Evolutionary conservation across 2,888 invertebrate genomes (phyloP).

Genomic region (Brachyptera risi): DNA sequence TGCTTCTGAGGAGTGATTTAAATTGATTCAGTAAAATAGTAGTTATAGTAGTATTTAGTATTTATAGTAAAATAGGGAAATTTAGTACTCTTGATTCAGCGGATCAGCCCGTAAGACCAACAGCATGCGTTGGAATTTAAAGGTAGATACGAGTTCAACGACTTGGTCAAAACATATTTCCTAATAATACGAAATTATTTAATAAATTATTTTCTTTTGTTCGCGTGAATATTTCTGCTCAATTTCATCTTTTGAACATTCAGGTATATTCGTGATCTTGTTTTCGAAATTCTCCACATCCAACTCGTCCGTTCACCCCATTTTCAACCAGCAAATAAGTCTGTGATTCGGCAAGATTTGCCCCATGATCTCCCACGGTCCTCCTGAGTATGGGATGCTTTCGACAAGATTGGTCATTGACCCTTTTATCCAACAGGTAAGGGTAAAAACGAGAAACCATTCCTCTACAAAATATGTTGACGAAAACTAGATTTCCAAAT

Average conservation of each 20-base stretch:
- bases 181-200: too few species aligned
- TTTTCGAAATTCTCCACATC: neutral
- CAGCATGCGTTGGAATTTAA: too few species aligned
- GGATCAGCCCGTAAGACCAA: too few species aligned
- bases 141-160: too few species aligned
- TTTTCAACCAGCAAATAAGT: neutral
- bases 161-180: too few species aligned
- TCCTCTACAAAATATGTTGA: conserved; percentile 12
- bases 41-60: too few species aligned
- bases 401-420: conserved; percentile 10
- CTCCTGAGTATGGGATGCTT: neutral
- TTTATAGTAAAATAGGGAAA: too few species aligned
- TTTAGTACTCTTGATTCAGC: too few species aligned
- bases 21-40: too few species aligned
- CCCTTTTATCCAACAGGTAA: conserved; percentile 7
- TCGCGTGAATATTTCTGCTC: too few species aligned
- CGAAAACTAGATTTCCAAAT: neutral
- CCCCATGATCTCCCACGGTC: conserved; percentile 7
- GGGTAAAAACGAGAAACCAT: neutral
- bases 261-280: neutral
- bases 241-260: conserved; percentile 17
- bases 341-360: conserved; percentile 4
- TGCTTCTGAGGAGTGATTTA: too few species aligned
- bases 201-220: too few species aligned
- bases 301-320: conserved; percentile 20